Evolutionary conservation across 2,797 vertebrate species (phyloP), one percentile per base, ranked within the genome.

Genomic region (Babyrousa celebensis): DNA sequence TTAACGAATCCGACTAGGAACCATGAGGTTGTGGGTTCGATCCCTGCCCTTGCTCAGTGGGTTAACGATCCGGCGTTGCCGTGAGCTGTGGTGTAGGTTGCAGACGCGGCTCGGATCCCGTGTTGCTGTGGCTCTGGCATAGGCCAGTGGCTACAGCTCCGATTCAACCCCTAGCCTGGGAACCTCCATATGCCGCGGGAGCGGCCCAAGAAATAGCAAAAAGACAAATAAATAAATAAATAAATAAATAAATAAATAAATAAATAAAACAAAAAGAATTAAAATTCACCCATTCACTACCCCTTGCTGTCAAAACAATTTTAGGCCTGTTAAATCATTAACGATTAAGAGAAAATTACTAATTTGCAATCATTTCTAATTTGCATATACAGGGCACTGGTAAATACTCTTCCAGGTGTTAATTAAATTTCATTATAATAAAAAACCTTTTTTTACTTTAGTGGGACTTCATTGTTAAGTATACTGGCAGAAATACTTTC

Each of bases 261-360:
- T 40, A 85, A 85, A 86, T 3, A 43, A 85, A 91, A 95, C 18
- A 77, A 48, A 92, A 88, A 88, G 17, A 89, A 96, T 65, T 65
- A 82, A 94, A 82, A 68, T 60, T n/a, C 14, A 60, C 84, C 60
- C 25, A 95, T 83, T 90, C 58, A 85, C 52, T 70, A 88, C 25
- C 29, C 79, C 86, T 93, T 86, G 67, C 63, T 91, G 16, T 86
- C 52, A 91, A 89, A 89, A 40, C 56, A 91, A 94, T 93, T 95
- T 96, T 94, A 85, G 67, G 54, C 58, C 67, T 83, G 58, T 56
- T 92, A 79, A 92, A 94, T 95, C 92, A 95, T 78, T 94, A 85
- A 97, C 85, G 56, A 96, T 85, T 88, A 88, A 65, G 12, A 93
- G 63, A 85, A 78, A 65, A 93, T 75, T 29, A 85, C 67, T 84